phyloP scores from a whole-genome alignment of 23 tunicate species.

The Ascidia mentula region DNA sequence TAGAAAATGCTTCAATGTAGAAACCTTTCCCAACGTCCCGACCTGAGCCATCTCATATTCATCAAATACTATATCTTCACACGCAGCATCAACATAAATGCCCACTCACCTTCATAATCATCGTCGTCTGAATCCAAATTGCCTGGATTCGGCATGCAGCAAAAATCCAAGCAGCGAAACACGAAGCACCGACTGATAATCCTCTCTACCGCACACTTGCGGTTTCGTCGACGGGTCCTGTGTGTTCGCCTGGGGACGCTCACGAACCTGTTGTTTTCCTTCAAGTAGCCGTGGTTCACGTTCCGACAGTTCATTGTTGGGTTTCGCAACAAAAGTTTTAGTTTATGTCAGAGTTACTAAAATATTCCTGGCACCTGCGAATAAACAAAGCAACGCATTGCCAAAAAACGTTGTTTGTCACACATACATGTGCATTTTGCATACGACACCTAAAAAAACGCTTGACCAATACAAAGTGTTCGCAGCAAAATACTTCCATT shows the following conservation, averaged over 20 bases:
- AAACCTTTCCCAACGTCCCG: too few species aligned
- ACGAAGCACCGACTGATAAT: conserved; percentile 12
- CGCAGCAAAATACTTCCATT: too few species aligned
- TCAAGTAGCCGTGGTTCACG: background rate
- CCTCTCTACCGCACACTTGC: conserved; percentile 26
- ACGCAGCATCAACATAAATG: background rate
- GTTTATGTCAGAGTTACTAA: too few species aligned
- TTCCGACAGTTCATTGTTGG: background rate
- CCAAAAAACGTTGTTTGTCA: too few species aligned
- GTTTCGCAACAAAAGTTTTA: background rate
- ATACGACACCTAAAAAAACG: too few species aligned
- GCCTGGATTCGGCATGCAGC: conserved; percentile 10
- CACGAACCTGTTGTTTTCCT: background rate
- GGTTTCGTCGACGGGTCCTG: background rate
- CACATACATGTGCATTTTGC: too few species aligned
- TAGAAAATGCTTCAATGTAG: too few species aligned
- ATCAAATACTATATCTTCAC: too few species aligned
- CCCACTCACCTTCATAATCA: background rate
- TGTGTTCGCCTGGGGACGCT: background rate
- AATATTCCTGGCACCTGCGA: too few species aligned
- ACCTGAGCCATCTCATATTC: too few species aligned
- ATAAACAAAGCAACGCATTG: too few species aligned
- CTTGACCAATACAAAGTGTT: too few species aligned
- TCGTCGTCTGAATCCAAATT: background rate
- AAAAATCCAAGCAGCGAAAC: conserved; percentile 30